A percentile compares a stretch with the other conserved stretches of the same genome.
Conservation (phyloP, 30 jellyfish, hydroid and myxozoan species). For the Cassiopea andromeda region DNA sequence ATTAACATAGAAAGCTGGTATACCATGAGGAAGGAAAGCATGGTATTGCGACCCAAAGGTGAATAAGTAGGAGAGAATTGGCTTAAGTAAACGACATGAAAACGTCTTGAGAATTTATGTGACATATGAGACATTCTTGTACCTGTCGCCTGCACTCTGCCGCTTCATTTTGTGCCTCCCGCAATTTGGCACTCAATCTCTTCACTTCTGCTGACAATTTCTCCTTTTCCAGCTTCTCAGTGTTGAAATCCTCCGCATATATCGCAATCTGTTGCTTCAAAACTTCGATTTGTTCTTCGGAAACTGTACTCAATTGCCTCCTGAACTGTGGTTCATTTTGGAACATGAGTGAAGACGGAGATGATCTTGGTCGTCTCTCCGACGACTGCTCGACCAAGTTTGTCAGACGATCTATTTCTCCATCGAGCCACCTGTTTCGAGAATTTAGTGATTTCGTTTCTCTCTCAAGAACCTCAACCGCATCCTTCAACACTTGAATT, state of each 20-base stretch:
- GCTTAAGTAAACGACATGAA: neutral
- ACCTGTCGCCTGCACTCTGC: slow-evolving; percentile 66
- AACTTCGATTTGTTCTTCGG: slow-evolving; percentile 65
- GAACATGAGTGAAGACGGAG: slow-evolving; percentile 6
- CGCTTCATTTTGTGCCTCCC: slow-evolving; percentile 37
- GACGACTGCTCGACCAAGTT: neutral
- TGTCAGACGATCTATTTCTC: slow-evolving; percentile 45
- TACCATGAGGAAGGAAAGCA: too few relatives aligned
- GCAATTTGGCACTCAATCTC: slow-evolving; percentile 29
- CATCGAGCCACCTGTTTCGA: slow-evolving; percentile 38
- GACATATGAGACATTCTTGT: neutral
- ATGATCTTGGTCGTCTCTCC: slow-evolving; percentile 29
- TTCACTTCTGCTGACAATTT: slow-evolving; percentile 49
- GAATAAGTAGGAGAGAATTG: neutral
- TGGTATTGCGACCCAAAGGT: neutral
- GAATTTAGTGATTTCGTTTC: neutral
- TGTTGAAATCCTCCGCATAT: slow-evolving; percentile 81
- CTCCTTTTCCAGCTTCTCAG: slow-evolving; percentile 79
- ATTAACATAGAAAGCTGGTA: too few relatives aligned
- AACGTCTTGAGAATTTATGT: too few relatives aligned
- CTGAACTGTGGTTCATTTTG: slow-evolving; percentile 6
- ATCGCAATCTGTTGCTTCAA: slow-evolving; percentile 75
- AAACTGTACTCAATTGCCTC: slow-evolving; percentile 25
- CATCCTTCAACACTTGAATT: slow-evolving; percentile 38
- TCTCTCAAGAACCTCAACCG: slow-evolving; percentile 35